Evolutionary conservation across 2,113 vertebrate genomes (phyloP), one percentile per base, ranked within the genome.

Genomic region (Murina feae): DNA sequence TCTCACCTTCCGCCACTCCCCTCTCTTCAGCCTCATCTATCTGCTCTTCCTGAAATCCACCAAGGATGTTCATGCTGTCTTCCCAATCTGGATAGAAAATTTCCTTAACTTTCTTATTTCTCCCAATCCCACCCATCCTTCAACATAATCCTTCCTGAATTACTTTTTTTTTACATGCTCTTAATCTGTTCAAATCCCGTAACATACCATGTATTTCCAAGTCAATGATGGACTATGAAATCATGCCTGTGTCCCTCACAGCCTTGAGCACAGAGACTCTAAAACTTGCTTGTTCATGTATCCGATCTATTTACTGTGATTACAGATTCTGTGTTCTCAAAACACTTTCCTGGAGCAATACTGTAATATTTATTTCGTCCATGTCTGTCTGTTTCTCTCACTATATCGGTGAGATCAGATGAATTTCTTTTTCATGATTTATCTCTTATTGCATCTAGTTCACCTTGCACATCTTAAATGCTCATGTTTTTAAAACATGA

Each of bases 111-210:
- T 90, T 66, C 88, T 58, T 35, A 74, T 71, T 84, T 92, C 37
- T 7, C 25, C 28, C 51, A 71, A 65, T 85, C 8, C 18, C 25
- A 76, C 10, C 16, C 44, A 47, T 16, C 47, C 42, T 69, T 89
- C 47, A 91, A 82, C 20, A 7, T 16, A 86, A 86, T 69, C 30
- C 37, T 7, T 79, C 8, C 16, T 20, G 32, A 84, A 47, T 66
- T 47, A 17, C 14, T 69, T 66, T 20, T 10, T 80, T 72, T 28
- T 8, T 63, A 23, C 96, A 96, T 96, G 93, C 96, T 98, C 90
- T 98, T 97, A 87, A 89, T 97, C 78, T 96, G 94, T 94, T 96
- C 69, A 95, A 97, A 97, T 95, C 95, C 92, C 69, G 13, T n/a
- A 97, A 80, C 80, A 82, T 71, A 81, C 87, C 89, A 82, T 75